A percentile compares a stretch with the other conserved stretches of the same genome.
Evolutionary conservation across 2,888 invertebrate genomes (phyloP).

Genomic region (Heteropelma amictum): DNA sequence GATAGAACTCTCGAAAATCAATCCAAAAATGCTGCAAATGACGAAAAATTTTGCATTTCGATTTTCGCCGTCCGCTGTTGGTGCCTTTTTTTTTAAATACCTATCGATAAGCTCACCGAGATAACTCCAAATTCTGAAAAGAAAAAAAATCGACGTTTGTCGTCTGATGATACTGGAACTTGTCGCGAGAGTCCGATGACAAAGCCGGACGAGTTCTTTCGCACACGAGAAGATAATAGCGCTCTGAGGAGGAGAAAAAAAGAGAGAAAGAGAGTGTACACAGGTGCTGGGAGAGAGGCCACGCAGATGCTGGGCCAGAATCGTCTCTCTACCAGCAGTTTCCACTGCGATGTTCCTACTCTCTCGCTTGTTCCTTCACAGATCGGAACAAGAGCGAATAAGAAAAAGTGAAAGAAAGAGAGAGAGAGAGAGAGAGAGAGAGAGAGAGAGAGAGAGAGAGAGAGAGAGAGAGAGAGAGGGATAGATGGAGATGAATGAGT

Average conservation of each 20-base stretch:
- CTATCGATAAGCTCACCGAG: no score
- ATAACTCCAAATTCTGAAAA: no score
- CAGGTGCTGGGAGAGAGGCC: constrained; percentile 71
- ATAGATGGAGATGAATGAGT: constrained; percentile 14
- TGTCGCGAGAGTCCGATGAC: constrained; percentile 69
- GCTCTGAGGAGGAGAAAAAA: constrained; percentile 8
- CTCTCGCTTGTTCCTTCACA: neutral
- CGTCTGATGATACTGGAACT: no score
- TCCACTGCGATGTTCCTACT: constrained; percentile 24
- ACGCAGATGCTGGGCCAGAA: constrained; percentile 73
- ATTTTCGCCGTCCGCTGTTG: no score
- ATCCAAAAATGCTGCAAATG: no score
- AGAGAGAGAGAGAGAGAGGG: neutral
- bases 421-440: neutral
- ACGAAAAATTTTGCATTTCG: no score
- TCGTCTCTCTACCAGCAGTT: constrained; percentile 5
- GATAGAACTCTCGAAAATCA: no score
- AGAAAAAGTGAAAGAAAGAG: neutral
- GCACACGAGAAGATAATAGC: constrained; percentile 69
- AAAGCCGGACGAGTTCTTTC: constrained; percentile 66
- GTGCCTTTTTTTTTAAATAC: no score
- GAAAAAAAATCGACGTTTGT: no score
- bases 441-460: neutral
- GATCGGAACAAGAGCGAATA: neutral
- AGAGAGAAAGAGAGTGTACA: constrained; percentile 68